phyloP scores from a whole-genome alignment of 2,888 invertebrate species.

The Periphyllus acericola region DNA sequence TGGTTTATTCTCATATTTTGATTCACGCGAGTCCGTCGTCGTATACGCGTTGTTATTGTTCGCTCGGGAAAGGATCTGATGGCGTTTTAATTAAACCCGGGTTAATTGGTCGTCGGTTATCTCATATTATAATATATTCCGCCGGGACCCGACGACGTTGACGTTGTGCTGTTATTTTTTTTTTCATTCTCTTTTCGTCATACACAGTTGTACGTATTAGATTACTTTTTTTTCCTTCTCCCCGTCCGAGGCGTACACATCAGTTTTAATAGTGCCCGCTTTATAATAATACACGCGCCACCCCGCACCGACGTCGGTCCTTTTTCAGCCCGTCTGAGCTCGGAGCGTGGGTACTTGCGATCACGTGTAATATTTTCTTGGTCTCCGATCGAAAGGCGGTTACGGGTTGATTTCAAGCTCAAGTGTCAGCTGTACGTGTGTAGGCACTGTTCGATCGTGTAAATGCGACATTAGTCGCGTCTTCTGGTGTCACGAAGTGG shows the following conservation, averaged over 20 bases:
- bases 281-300: neutral
- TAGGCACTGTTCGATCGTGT: no score
- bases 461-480: no score
- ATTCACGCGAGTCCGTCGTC: neutral
- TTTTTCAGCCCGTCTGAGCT: neutral
- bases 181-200: neutral
- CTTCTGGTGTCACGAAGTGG: no score
- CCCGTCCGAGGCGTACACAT: neutral
- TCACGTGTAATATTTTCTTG: neutral
- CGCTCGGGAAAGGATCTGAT: slow-evolving; percentile 30
- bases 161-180: neutral
- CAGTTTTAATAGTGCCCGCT: no score
- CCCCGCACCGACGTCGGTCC: neutral
- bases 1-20: neutral
- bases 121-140: slow-evolving; percentile 16
- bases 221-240: neutral
- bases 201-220: neutral
- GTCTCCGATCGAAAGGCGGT: neutral
- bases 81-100: slow-evolving; percentile 38
- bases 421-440: no score
- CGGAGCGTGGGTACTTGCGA: neutral
- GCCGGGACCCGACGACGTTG: neutral
- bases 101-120: slow-evolving; percentile 28
- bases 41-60: slow-evolving; percentile 15
- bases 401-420: no score